Conservation (phyloP, 2,797 vertebrate species). For the Prionace glauca region DNA sequence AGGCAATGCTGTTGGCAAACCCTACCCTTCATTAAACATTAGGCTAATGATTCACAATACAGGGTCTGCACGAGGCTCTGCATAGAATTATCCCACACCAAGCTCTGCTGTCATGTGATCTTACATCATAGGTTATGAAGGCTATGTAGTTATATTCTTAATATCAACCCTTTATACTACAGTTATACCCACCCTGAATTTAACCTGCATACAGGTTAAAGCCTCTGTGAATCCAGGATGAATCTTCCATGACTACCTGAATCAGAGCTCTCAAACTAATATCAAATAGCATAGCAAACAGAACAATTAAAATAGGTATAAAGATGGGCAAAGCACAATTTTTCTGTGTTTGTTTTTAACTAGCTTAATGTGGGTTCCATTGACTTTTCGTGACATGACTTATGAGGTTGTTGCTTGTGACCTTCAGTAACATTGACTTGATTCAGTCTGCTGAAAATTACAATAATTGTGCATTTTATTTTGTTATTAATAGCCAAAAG, state of each 20-base stretch:
- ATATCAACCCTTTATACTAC: too few relatives aligned
- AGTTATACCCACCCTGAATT: neutral
- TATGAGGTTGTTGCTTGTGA: neutral
- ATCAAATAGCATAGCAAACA: neutral
- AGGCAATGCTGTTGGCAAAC: too few relatives aligned
- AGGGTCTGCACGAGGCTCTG: too few relatives aligned
- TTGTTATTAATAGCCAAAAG: neutral
- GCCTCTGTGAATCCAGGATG: neutral
- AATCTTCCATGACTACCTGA: neutral
- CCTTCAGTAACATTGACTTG: conserved; percentile 14
- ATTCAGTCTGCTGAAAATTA: conserved; percentile 21
- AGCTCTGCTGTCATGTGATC: too few relatives aligned
- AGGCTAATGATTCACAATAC: too few relatives aligned
- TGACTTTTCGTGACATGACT: neutral
- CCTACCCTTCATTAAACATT: too few relatives aligned
- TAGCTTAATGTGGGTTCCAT: neutral
- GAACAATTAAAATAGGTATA: neutral
- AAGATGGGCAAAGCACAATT: neutral
- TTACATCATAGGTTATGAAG: too few relatives aligned
- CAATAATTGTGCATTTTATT: neutral
- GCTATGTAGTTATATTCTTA: too few relatives aligned
- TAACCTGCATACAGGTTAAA: neutral
- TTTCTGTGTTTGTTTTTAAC: neutral
- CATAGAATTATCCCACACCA: too few relatives aligned
- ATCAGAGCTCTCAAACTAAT: neutral